phyloP scores from a whole-genome alignment of 2,113 vertebrate genomes.

The Eleginops maclovinus region DNA sequence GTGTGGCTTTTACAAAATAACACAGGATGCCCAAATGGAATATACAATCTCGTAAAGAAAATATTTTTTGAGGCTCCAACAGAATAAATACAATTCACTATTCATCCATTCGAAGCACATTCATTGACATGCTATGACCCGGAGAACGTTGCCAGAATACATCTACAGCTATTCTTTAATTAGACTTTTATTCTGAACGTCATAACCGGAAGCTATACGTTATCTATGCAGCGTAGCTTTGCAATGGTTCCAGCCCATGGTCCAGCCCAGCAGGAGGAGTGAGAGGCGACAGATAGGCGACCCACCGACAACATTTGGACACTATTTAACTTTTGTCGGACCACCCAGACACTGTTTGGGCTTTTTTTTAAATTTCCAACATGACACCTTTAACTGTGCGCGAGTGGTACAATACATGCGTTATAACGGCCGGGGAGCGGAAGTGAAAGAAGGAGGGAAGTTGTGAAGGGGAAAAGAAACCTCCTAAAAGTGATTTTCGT shows the following conservation, averaged over 20 bases:
- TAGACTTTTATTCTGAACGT: constrained; percentile 58
- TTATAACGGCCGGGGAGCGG: constrained; percentile 54
- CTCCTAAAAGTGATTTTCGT: constrained; percentile 49
- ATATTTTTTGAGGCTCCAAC: too few relatives aligned
- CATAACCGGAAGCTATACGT: neutral
- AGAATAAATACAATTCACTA: too few relatives aligned
- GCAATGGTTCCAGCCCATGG: too few relatives aligned
- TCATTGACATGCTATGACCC: too few relatives aligned
- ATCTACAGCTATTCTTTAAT: neutral
- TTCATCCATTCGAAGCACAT: too few relatives aligned
- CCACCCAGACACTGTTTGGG: neutral
- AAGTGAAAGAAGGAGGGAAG: constrained; percentile 72
- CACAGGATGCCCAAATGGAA: too few relatives aligned
- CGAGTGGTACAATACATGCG: neutral
- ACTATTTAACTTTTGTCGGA: constrained; percentile 11
- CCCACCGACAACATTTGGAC: constrained; percentile 19
- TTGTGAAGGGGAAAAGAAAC: constrained; percentile 54
- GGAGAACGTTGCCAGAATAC: neutral
- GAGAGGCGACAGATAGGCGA: constrained; percentile 46
- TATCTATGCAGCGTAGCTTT: neutral
- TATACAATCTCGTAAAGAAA: too few relatives aligned
- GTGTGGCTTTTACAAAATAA: too few relatives aligned
- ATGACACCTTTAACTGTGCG: constrained; percentile 28
- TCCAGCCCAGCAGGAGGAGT: constrained; percentile 42
- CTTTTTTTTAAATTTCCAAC: neutral